Conservation (phyloP, 1,140 invertebrate species). For the Anadara kagoshimensis region DNA sequence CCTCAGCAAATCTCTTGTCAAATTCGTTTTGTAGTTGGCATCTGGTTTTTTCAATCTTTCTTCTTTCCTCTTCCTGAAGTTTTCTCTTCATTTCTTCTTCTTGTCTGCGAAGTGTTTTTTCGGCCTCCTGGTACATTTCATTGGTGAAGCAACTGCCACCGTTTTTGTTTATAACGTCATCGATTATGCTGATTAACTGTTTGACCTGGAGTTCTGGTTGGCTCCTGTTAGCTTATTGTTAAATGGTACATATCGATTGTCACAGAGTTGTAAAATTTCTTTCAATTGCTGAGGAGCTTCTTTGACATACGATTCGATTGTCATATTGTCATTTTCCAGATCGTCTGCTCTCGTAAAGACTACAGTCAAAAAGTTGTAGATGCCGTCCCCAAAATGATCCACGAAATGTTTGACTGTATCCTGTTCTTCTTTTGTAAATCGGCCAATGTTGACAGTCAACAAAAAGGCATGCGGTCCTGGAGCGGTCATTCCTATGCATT, state of each 20-base stretch:
- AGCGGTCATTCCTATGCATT: slow-evolving; percentile 33
- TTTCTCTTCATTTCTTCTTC: not conserved
- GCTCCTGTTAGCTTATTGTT: not conserved
- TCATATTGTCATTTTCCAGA: not conserved
- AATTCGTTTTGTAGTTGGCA: not conserved
- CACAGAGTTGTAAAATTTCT: slow-evolving; percentile 2
- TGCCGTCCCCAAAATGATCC: slow-evolving; percentile 14
- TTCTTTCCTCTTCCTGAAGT: not conserved
- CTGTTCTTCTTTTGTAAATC: slow-evolving; percentile 34
- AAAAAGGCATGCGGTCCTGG: slow-evolving; percentile 45
- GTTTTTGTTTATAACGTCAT: not conserved
- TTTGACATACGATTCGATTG: not conserved
- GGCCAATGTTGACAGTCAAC: slow-evolving; percentile 22
- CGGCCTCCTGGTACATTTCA: slow-evolving; percentile 8
- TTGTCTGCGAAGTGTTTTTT: not conserved
- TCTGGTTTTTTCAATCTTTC: not conserved
- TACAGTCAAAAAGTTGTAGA: slow-evolving; percentile 14
- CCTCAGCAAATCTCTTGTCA: not conserved
- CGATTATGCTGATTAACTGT: not conserved
- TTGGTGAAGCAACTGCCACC: slow-evolving; percentile 18
- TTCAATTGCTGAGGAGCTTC: not conserved
- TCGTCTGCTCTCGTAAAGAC: slow-evolving; percentile 28
- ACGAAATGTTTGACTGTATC: slow-evolving; percentile 19
- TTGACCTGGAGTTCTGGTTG: not conserved
- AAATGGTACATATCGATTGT: slow-evolving; percentile 14